Evolutionary conservation across 1,140 invertebrate species (phyloP), one percentile per base, ranked within the genome.

Genomic region (Micrasema minimum): DNA sequence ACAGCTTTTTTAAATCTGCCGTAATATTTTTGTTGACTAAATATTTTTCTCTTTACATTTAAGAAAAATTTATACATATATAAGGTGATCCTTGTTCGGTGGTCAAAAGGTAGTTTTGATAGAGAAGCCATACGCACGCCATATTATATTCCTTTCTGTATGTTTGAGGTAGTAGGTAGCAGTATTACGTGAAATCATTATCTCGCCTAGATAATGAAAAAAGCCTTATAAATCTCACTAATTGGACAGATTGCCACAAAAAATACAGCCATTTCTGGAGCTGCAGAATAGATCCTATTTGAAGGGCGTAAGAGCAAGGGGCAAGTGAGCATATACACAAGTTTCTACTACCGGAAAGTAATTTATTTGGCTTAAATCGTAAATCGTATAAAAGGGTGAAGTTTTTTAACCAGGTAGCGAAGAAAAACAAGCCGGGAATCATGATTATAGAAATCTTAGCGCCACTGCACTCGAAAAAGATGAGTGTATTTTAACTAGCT

Each of bases 231-330:
- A 62, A 62, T 62, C 57, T 62, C 41, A 23, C 57, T 62, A 62
- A 62, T 62, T 62, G 38, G 57, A 62, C 57, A 62, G 57, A 62
- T 62, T 62, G 11, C 57, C 57, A 62, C 57, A 62, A 62, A 62
- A 61, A 62, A 62, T 41, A 43, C 41, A 41, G 23, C 38, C 57
- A 43, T 45, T 62, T 12, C 57, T 62, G 20, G 57, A 43, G 37
- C 57, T 38, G 12, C 45, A 62, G 20, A 7, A 23, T 20, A 23
- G 38, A 62, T 62, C 38, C 37, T 38, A 45, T 45, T 62, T 23
- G 16, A 62, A 45, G 41, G 57, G 57, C 22, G 38, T 18, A 22
- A 11, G 20, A 20, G 23, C 11, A 62, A n/a, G 57, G 41, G 16
- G 57, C 23, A 61, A 61, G n/a, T n/a, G n/a, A n/a, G n/a, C n/a